Percentiles rank a stretch among this genome's conserved stretches.
phyloP scores from a whole-genome alignment of 1,140 invertebrate species.

The Heliconius melpomene region DNA sequence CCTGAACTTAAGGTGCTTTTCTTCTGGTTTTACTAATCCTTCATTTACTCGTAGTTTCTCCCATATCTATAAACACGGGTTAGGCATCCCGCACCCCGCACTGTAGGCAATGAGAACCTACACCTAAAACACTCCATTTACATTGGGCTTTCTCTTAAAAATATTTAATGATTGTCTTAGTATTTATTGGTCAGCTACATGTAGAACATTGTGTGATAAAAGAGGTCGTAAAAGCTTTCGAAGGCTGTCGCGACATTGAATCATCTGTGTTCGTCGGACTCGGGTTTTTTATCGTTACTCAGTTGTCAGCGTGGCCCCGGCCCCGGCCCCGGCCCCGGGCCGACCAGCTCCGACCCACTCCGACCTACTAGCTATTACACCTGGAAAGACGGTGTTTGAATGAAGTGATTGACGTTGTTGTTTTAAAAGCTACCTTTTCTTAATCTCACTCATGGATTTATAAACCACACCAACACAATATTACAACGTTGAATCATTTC shows the following conservation, averaged over 20 bases:
- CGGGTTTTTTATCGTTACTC: background rate
- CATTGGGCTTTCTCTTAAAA: background rate
- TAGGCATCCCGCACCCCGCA: too few relatives aligned
- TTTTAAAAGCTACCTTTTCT: background rate
- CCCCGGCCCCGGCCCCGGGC: too few relatives aligned
- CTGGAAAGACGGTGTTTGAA: background rate
- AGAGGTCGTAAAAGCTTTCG: background rate
- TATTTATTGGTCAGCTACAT: background rate
- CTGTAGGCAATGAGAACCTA: too few relatives aligned
- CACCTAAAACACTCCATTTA: background rate
- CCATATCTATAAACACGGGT: too few relatives aligned
- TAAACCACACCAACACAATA: background rate
- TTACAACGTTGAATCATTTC: background rate
- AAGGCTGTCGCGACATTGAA: background rate
- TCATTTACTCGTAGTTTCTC: background rate
- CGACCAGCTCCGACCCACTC: too few relatives aligned
- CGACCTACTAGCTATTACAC: background rate
- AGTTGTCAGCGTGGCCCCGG: background rate
- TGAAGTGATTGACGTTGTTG: background rate
- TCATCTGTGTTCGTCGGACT: background rate
- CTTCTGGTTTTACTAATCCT: background rate
- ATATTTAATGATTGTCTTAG: background rate
- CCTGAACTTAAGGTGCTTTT: conserved; percentile 21
- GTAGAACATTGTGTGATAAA: background rate
- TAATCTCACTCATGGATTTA: background rate